Conservation (phyloP, 2,888 invertebrate genomes). For the Pristionchus mayeri region DNA sequence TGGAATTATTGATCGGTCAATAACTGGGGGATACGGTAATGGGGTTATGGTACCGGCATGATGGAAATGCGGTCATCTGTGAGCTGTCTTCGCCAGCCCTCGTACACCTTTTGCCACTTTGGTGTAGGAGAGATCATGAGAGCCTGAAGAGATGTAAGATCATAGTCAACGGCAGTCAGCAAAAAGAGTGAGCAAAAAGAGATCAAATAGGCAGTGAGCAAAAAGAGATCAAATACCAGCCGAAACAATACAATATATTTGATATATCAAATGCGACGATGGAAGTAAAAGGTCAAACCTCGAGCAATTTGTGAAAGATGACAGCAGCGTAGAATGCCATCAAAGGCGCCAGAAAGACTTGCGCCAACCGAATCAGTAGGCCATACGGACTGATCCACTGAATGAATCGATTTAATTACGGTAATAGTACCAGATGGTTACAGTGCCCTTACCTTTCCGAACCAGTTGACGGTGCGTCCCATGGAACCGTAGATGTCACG, state of each 20-base stretch:
- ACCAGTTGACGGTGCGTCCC: background rate
- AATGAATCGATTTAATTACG: background rate
- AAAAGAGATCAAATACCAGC: background rate
- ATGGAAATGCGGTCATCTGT: background rate
- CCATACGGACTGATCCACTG: conserved; percentile 22
- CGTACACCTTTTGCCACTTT: background rate
- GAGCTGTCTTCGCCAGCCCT: background rate
- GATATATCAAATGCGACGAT: no score
- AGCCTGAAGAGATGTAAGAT: no score
- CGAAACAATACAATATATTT: no score
- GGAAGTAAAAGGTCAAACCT: no score
- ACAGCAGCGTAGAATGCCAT: background rate
- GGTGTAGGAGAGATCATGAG: no score
- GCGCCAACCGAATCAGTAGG: background rate
- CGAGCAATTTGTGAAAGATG: background rate
- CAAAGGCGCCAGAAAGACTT: background rate
- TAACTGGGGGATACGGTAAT: background rate
- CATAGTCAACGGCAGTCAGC: no score
- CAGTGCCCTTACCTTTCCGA: background rate
- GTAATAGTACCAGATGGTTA: background rate
- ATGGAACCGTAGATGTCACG: background rate
- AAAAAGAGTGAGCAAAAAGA: no score
- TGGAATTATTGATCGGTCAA: conserved; percentile 15
- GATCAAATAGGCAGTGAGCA: no score
- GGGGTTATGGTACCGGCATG: background rate